Base-by-base conservation (phyloP, 1,140 invertebrate genomes). In the Heliconius melpomene region DNA sequence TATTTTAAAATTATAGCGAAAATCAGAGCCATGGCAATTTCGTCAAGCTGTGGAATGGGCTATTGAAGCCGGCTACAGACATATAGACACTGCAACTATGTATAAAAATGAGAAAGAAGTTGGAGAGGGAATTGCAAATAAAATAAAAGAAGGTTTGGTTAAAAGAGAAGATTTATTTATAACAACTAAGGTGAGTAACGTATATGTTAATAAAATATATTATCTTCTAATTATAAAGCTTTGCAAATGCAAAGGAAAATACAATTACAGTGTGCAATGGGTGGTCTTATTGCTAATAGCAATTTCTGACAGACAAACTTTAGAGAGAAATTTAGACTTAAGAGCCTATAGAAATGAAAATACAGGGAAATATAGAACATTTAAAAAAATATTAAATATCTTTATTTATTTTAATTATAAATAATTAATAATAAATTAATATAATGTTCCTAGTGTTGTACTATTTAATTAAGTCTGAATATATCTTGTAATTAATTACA, bases 21-120 rank as follows among this genome's bases (percentile, higher is more conserved):
- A 90, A 82, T 84, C 89, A 32, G 83, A 90, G 18, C 84, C 88
- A 54, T 95, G 95, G 0, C 95, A 96, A 86, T 95, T 95, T 9
- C 91, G 95, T 57, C 94, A 96, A 84, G 96, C 96, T 18, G 96
- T 97, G 0, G 96, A 96, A 85, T 93, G 95, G 81, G 97, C 95
- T 0, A 96, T 97, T 76, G 96, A 97, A 74, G 86, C 95, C 29
- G 97, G 97, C 2, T 97, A 97, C 85, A 94, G 96, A 9, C 96
- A 96, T 82, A 96, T 97, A 76, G 97, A 97, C 87, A 96, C 96
- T 36, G 97, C 97, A 20, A 93, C 94, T 60, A 88, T 94, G 2
- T 97, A 97, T 85, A 89, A 94, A 72, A 99, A 99, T 93, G 98
- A 99, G 91, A 95, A 95, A 66, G 97, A 98, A 94, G 96, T 99